These are phyloP conservation scores for Temnopleurus reevesii DNA, from an alignment of 53 echinoderm and acorn worm genomes.

Conservation along the genomic window DNA sequence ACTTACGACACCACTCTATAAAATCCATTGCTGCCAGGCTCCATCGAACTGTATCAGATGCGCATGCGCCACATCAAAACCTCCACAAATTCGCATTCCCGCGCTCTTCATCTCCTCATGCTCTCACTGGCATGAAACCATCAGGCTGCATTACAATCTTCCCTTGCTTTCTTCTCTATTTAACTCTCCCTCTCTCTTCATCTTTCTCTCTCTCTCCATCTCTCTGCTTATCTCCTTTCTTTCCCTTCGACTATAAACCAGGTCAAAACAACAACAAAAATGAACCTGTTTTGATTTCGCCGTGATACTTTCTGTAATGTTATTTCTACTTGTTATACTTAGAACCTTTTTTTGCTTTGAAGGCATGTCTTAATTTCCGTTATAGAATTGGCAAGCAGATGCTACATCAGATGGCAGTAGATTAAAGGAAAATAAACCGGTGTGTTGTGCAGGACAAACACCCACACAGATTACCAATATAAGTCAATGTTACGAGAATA, in stretches of 20 bases:
- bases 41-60: neutral
- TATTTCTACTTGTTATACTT: constrained; percentile 8
- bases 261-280: neutral
- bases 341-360: constrained; percentile 40
- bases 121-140: neutral
- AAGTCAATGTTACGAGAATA: no score
- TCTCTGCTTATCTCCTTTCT: neutral
- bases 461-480: no score
- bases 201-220: no score
- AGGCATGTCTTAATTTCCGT: constrained; percentile 57
- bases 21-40: constrained; percentile 24
- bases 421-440: constrained; percentile 13
- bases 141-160: neutral
- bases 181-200: no score
- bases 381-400: constrained; percentile 47
- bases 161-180: neutral
- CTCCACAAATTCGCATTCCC: constrained; percentile 25
- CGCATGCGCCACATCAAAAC: constrained; percentile 42
- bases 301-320: constrained; percentile 7
- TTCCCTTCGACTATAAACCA: neutral
- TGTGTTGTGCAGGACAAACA: neutral
- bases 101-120: neutral
- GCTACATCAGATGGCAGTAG: neutral
- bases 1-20: constrained; percentile 47
- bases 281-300: neutral